Percentiles rank a stretch among this genome's conserved stretches.
These are phyloP conservation scores for Archegozetes longisetosus DNA, from an alignment of 1,140 invertebrate species.

Conservation along the genomic window DNA sequence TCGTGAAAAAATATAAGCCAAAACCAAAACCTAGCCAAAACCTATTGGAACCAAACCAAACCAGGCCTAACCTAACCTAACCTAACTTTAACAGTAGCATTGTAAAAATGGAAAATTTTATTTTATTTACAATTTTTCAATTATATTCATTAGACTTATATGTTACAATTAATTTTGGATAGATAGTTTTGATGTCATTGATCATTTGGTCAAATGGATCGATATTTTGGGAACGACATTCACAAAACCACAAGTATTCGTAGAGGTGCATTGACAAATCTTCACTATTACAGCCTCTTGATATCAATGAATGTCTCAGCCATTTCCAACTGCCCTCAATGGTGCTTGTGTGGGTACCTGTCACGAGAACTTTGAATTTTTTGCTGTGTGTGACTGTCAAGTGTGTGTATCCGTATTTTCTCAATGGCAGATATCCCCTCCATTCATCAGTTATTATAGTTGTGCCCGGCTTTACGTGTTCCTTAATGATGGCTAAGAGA, in stretches of 20 bases:
- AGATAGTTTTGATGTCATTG: not conserved
- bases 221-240: not conserved
- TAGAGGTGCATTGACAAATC: not conserved
- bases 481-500: constrained; percentile 3
- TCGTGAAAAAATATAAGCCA: too few species aligned
- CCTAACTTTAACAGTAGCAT: not conserved
- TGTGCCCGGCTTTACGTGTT: constrained; percentile 11
- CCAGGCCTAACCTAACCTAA: not conserved
- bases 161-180: constrained; percentile 3
- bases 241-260: not conserved
- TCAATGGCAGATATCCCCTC: constrained; percentile 12
- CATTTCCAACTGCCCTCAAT: constrained; percentile 11
- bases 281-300: not conserved
- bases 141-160: too few species aligned
- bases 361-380: constrained; percentile 13
- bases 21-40: not conserved
- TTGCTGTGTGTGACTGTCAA: constrained; percentile 11
- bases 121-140: constrained; percentile 13
- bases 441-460: constrained; percentile 16
- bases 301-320: not conserved
- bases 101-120: not conserved
- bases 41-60: not conserved
- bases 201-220: not conserved
- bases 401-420: constrained; percentile 6
- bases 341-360: constrained; percentile 3